These are phyloP conservation scores for Hippocampus abdominalis DNA, from an alignment of 2,113 vertebrate genomes.

Conservation along the genomic window DNA sequence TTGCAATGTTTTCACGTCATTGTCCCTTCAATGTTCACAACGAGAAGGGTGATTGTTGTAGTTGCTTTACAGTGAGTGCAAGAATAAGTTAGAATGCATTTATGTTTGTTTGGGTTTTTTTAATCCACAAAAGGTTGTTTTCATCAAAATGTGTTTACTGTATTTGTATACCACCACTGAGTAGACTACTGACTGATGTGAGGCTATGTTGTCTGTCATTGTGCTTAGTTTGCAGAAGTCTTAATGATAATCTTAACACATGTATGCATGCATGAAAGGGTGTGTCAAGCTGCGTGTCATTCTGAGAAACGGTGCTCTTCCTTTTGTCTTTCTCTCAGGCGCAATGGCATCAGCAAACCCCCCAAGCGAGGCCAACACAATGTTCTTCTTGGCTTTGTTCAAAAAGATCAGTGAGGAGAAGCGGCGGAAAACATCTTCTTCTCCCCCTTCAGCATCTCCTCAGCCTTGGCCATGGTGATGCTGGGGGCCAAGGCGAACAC, in stretches of 20 bases:
- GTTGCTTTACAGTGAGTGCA: not conserved
- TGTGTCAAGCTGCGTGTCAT: not conserved
- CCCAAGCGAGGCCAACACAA: slow-evolving; percentile 70
- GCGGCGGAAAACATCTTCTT: slow-evolving; percentile 73
- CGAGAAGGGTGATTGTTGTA: not conserved
- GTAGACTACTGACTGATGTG: too few species aligned
- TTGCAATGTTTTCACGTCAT: not conserved
- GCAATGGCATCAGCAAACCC: slow-evolving; percentile 45
- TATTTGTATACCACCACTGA: too few species aligned
- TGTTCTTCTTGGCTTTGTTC: slow-evolving; percentile 78
- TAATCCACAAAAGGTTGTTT: too few species aligned
- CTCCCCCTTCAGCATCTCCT: slow-evolving; percentile 81
- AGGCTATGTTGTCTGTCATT: not conserved
- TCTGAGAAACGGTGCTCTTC: not conserved
- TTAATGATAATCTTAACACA: too few species aligned
- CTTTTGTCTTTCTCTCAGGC: slow-evolving; percentile 8
- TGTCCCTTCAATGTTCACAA: not conserved
- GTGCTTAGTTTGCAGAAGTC: not conserved
- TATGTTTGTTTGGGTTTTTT: too few species aligned
- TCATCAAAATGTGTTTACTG: too few species aligned
- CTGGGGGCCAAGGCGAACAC: slow-evolving; percentile 80
- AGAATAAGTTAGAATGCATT: too few species aligned
- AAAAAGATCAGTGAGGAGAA: slow-evolving; percentile 67
- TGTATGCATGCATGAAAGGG: too few species aligned
- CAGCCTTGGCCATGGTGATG: slow-evolving; percentile 79